phyloP scores from a whole-genome alignment of 2,113 vertebrate species.

The Pangasianodon hypophthalmus region DNA sequence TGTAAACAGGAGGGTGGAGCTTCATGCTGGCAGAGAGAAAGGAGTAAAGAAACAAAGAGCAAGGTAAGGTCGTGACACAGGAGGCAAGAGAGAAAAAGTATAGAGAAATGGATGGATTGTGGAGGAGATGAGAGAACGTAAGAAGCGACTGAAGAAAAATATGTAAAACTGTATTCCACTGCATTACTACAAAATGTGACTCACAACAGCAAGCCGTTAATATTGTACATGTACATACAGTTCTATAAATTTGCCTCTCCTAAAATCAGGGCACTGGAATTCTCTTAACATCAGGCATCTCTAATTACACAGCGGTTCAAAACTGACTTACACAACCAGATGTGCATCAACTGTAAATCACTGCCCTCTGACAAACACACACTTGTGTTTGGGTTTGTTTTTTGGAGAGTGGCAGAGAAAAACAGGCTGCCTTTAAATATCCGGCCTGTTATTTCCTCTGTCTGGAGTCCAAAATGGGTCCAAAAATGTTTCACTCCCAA shows the following conservation, averaged over 20 bases:
- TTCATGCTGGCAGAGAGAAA: conserved; percentile 40
- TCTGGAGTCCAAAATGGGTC: not conserved
- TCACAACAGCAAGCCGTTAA: not conserved
- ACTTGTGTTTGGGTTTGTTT: conserved; percentile 47
- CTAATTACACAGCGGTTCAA: conserved; percentile 50
- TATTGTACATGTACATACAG: conserved; percentile 13
- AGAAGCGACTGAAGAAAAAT: not conserved
- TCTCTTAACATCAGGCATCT: conserved; percentile 46
- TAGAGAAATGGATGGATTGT: not conserved
- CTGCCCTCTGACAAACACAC: conserved; percentile 31
- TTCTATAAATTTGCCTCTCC: conserved; percentile 15
- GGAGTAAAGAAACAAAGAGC: conserved; percentile 27
- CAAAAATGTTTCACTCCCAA: conserved; percentile 15
- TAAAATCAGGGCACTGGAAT: conserved; percentile 21
- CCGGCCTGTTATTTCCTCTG: conserved; percentile 40
- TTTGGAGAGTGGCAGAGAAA: conserved; percentile 36
- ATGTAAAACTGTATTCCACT: conserved; percentile 5
- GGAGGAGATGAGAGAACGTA: not conserved
- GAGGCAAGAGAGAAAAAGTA: not conserved
- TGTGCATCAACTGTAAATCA: conserved; percentile 56
- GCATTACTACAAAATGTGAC: conserved; percentile 25
- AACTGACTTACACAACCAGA: conserved; percentile 57
- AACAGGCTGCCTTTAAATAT: conserved; percentile 51
- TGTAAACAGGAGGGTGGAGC: conserved; percentile 53
- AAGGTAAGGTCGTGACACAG: conserved; percentile 20